Evolutionary conservation across 2,797 vertebrate genomes (phyloP).

Genomic region (Gobionotothen gibberifrons): DNA sequence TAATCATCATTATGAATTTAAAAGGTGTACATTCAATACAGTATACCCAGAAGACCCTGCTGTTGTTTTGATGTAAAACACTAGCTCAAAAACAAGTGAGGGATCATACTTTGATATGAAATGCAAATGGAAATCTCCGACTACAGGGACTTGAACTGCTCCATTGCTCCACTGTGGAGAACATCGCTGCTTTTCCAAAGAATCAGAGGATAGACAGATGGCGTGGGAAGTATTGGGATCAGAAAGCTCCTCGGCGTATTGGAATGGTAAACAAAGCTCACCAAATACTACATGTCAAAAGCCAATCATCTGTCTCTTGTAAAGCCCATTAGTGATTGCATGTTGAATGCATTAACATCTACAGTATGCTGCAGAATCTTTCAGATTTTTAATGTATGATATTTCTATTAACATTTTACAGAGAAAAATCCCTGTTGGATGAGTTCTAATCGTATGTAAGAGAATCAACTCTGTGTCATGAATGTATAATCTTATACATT

Average conservation of each 20-base stretch:
- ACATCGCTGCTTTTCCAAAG: conserved; percentile 45
- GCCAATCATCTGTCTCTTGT: conserved; percentile 48
- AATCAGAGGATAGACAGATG: conserved; percentile 68
- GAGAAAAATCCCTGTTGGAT: neutral
- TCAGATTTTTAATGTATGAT: neutral
- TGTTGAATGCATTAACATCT: conserved; percentile 21
- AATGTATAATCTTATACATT: neutral
- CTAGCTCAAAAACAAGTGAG: conserved; percentile 51
- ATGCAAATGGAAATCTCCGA: conserved; percentile 59
- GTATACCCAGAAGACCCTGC: conserved; percentile 26
- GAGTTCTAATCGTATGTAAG: neutral
- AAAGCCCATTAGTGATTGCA: conserved; percentile 30
- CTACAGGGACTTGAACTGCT: conserved; percentile 50
- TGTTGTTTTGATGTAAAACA: conserved; percentile 50
- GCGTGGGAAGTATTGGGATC: conserved; percentile 58
- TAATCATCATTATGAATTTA: conserved; percentile 23
- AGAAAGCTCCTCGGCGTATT: conserved; percentile 55
- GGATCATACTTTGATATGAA: conserved; percentile 65
- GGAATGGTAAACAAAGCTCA: conserved; percentile 69
- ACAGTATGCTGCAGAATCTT: neutral
- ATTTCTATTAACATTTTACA: neutral
- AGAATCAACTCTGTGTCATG: neutral
- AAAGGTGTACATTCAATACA: conserved; percentile 23
- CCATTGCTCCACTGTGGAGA: conserved; percentile 44
- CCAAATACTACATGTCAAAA: conserved; percentile 54